Evolutionary conservation across 1,140 invertebrate species (phyloP).

Genomic region (Pogonus chalceus): DNA sequence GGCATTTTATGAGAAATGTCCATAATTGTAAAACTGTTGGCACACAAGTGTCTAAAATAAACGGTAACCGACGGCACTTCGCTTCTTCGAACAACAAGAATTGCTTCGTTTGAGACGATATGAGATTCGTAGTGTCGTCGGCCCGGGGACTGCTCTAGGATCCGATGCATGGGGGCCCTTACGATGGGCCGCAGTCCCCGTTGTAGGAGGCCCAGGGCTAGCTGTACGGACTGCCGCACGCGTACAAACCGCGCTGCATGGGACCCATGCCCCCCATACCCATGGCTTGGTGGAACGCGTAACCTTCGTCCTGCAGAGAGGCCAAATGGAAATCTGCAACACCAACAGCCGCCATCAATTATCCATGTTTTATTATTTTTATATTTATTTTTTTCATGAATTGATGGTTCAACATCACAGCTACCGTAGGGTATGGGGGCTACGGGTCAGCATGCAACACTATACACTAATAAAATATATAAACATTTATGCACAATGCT

Average conservation of each 20-base stretch:
- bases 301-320: conserved; percentile 39
- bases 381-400: too few species aligned
- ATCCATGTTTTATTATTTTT: too few species aligned
- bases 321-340: conserved; percentile 40
- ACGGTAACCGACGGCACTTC: background rate
- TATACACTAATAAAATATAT: too few species aligned
- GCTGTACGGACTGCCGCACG: conserved; percentile 39
- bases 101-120: background rate
- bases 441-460: too few species aligned
- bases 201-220: conserved; percentile 39
- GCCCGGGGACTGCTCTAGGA: background rate
- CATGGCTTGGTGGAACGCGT: conserved; percentile 40
- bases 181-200: conserved; percentile 37
- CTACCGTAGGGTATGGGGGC: background rate
- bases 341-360: conserved; percentile 9
- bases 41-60: background rate
- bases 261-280: conserved; percentile 38
- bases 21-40: background rate
- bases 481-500: too few species aligned
- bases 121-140: background rate
- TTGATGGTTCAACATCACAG: too few species aligned
- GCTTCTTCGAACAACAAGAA: background rate
- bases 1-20: background rate
- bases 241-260: conserved; percentile 39
- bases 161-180: conserved; percentile 12